phyloP scores from a whole-genome alignment of 2,888 invertebrate species.

The Phyllotreta cruciferae region DNA sequence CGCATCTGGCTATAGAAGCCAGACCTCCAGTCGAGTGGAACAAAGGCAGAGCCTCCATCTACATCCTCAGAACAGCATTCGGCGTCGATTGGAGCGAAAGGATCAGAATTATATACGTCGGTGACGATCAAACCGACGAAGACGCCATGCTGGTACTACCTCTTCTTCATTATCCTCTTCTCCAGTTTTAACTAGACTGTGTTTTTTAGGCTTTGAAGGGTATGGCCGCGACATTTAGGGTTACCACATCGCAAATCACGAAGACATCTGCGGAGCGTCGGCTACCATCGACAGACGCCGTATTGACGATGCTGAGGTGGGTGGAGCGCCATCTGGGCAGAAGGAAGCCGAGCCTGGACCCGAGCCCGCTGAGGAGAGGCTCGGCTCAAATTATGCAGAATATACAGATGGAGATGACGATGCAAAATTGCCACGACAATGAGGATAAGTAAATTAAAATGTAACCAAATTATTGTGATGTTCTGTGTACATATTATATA shows the following conservation, averaged over 20 bases:
- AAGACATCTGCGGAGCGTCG: conserved; percentile 88
- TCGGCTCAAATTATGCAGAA: conserved; percentile 72
- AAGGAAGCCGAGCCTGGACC: conserved; percentile 70
- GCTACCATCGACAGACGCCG: conserved; percentile 87
- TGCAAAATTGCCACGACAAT: conserved; percentile 17
- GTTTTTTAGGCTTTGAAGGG: conserved; percentile 81
- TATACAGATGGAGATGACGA: conserved; percentile 72
- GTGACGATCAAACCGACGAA: conserved; percentile 89
- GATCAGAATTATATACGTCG: conserved; percentile 87
- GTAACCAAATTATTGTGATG: conserved; percentile 23
- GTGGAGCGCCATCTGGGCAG: conserved; percentile 84
- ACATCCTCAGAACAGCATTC: conserved; percentile 87
- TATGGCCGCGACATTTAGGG: conserved; percentile 92
- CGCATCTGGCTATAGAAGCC: conserved; percentile 89
- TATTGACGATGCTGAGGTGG: conserved; percentile 89
- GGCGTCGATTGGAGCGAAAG: conserved; percentile 92
- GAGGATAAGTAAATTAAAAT: background rate
- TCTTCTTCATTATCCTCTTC: background rate
- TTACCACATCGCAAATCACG: conserved; percentile 83
- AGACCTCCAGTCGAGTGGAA: conserved; percentile 92
- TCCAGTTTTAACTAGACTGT: background rate
- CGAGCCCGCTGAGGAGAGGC: conserved; percentile 64
- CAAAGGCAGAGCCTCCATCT: conserved; percentile 88
- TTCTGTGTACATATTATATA: conserved; percentile 23
- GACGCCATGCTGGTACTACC: conserved; percentile 81